Evolutionary conservation across 2,888 invertebrate species (phyloP).

Genomic region (Clusia tigrina): DNA sequence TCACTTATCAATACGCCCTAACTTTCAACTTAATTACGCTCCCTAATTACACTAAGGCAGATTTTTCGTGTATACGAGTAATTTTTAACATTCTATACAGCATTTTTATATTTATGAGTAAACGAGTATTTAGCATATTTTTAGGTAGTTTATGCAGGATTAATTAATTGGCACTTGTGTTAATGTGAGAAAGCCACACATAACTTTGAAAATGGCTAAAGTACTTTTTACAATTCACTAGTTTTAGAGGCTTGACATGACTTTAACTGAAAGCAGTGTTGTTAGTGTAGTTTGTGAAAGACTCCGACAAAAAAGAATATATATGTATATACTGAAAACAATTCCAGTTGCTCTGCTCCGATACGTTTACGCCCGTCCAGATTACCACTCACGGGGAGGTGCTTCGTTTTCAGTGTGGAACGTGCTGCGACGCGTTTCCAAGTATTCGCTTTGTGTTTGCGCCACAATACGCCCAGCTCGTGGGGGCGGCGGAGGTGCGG

Average conservation of each 20-base stretch:
- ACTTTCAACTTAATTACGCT: too few relatives aligned
- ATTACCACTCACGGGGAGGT: constrained; percentile 51
- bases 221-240: not conserved
- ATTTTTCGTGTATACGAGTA: too few relatives aligned
- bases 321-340: not conserved
- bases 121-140: constrained; percentile 4
- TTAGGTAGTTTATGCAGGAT: not conserved
- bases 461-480: constrained; percentile 55
- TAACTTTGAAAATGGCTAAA: not conserved
- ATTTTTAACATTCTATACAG: too few relatives aligned
- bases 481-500: constrained; percentile 49
- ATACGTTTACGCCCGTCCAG: not conserved
- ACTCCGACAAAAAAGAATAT: not conserved
- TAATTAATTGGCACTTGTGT: constrained; percentile 9
- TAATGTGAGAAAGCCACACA: not conserved
- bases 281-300: not conserved
- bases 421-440: constrained; percentile 54
- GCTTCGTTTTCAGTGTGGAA: constrained; percentile 50
- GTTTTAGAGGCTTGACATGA: not conserved
- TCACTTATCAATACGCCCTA: too few relatives aligned
- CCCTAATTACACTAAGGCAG: too few relatives aligned
- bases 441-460: constrained; percentile 60
- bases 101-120: too few relatives aligned
- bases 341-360: constrained; percentile 41
- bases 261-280: not conserved